phyloP scores from a whole-genome alignment of 2,113 vertebrate genomes.

The Natator depressus region DNA sequence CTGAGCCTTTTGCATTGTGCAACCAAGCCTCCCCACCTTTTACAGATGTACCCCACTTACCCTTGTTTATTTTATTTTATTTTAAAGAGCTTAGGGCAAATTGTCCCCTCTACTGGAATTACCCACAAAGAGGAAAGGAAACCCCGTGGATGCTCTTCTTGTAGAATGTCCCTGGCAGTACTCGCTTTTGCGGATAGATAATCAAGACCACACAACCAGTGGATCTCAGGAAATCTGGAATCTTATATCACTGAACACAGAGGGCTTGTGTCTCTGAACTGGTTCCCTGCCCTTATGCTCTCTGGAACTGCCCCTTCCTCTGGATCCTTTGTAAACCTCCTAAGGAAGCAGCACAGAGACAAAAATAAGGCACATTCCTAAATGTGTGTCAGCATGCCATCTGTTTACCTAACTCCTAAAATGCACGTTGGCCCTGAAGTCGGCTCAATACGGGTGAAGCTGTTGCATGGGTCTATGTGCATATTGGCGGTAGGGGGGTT shows the following conservation, averaged over 20 bases:
- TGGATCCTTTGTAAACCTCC: background rate
- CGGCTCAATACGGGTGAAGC: background rate
- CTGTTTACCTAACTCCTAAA: background rate
- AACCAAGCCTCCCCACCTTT: background rate
- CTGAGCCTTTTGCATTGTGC: background rate
- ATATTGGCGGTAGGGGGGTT: background rate
- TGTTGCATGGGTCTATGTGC: background rate
- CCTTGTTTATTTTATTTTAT: background rate
- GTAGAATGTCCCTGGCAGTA: background rate
- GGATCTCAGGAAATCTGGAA: background rate
- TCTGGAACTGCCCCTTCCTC: rapidly evolving
- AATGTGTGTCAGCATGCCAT: background rate
- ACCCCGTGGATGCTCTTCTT: background rate
- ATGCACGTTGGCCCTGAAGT: background rate
- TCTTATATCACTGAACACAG: background rate
- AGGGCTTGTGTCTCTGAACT: background rate
- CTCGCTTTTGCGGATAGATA: background rate
- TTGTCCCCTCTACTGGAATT: background rate
- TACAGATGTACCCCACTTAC: background rate
- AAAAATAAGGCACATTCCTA: background rate
- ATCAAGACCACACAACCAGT: background rate
- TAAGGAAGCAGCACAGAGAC: background rate
- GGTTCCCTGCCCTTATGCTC: rapidly evolving
- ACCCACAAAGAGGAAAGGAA: background rate
- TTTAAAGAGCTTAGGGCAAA: background rate